Evolutionary conservation across 2,888 invertebrate species (phyloP).

Genomic region (Ophion ventricosus): DNA sequence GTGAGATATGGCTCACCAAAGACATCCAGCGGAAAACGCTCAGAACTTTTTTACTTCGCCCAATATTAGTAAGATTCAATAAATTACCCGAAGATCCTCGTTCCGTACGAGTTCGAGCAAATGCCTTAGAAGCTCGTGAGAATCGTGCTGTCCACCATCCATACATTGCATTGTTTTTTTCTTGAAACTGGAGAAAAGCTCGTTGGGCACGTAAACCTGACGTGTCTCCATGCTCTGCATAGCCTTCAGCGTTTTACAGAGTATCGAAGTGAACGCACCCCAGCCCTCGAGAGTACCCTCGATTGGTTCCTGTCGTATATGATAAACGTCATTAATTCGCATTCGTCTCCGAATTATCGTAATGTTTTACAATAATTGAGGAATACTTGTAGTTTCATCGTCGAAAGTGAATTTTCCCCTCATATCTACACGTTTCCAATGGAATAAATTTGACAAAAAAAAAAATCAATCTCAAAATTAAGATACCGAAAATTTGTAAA

Average conservation of each 20-base stretch:
- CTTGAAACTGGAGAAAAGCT: constrained; percentile 87
- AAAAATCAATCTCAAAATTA: background rate
- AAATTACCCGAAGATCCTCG: constrained; percentile 85
- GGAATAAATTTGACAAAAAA: background rate
- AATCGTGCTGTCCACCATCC: constrained; percentile 97
- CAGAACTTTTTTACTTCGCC: too few relatives aligned
- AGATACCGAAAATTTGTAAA: background rate
- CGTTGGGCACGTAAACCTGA: constrained; percentile 87
- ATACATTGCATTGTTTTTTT: constrained; percentile 92
- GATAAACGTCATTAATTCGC: background rate
- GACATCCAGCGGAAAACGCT: too few relatives aligned
- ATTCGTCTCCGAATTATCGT: background rate
- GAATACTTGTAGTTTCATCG: background rate
- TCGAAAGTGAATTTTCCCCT: background rate
- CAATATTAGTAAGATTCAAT: too few relatives aligned
- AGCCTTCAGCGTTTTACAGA: constrained; percentile 89
- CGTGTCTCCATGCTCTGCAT: constrained; percentile 87
- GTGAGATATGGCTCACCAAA: too few relatives aligned
- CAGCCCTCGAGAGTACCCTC: constrained; percentile 88
- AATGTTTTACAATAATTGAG: background rate
- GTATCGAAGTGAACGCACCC: constrained; percentile 87
- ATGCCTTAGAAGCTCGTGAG: constrained; percentile 96
- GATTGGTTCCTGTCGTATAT: constrained; percentile 84
- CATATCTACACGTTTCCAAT: too few relatives aligned
- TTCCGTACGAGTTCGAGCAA: constrained; percentile 94